Conservation (phyloP, 1,140 invertebrate species). For the Diorhabda carinulata region DNA sequence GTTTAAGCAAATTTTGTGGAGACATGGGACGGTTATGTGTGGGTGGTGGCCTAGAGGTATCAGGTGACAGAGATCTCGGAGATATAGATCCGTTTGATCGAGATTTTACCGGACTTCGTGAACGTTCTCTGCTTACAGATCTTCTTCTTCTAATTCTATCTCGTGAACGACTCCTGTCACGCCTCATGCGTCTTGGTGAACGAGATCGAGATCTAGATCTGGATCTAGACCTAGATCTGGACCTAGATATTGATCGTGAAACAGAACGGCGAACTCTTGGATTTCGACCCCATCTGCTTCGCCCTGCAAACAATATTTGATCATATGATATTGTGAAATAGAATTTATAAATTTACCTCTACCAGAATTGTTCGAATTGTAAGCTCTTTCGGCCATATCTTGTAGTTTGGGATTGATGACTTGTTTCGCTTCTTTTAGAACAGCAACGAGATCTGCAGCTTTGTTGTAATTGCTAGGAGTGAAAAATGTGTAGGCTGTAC, state of each 20-base stretch:
- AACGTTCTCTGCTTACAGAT: constrained; percentile 11
- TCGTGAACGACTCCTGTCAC: constrained; percentile 28
- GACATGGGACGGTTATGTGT: constrained; percentile 7
- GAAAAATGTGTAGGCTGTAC: constrained; percentile 99
- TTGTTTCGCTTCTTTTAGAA: constrained; percentile 94
- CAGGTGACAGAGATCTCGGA: not conserved
- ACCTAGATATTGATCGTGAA: constrained; percentile 35
- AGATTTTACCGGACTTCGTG: constrained; percentile 5
- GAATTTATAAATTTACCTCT: constrained; percentile 28
- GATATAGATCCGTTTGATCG: constrained; percentile 9
- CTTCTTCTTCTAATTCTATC: constrained; percentile 29
- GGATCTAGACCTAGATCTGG: constrained; percentile 36
- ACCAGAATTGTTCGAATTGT: constrained; percentile 32
- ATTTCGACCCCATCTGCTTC: constrained; percentile 40
- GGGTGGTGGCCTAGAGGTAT: not conserved
- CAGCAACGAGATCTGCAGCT: constrained; percentile 86
- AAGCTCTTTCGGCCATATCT: constrained; percentile 56
- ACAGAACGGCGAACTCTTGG: constrained; percentile 31
- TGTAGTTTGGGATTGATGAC: constrained; percentile 71
- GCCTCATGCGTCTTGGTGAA: constrained; percentile 28
- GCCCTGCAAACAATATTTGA: constrained; percentile 7
- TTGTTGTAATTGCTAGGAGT: constrained; percentile 90
- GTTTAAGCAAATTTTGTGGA: constrained; percentile 18
- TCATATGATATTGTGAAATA: not conserved
- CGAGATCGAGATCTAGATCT: constrained; percentile 34